A percentile compares a stretch with the other conserved stretches of the same genome.
These are phyloP conservation scores for Sarcophaga subvicina DNA, from an alignment of 2,888 invertebrate genomes.

Conservation along the genomic window DNA sequence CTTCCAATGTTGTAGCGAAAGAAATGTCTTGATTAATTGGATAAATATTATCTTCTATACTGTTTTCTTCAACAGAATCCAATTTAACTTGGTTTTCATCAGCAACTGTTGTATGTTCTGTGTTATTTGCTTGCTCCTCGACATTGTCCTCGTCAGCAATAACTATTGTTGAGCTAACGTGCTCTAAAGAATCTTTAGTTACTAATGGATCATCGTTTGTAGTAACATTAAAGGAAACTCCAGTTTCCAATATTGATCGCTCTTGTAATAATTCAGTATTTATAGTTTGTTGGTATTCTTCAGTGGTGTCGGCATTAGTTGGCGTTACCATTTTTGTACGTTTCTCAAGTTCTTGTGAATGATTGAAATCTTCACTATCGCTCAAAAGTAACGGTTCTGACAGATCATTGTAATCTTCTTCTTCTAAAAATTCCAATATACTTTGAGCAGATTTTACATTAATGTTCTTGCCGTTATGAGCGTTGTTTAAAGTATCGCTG, in stretches of 20 bases:
- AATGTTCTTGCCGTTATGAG: no score
- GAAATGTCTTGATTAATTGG: neutral
- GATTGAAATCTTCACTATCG: constrained; percentile 60
- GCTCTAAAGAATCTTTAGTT: neutral
- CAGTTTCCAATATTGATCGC: constrained; percentile 35
- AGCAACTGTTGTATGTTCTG: neutral
- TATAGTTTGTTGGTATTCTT: neutral
- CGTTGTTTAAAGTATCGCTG: no score
- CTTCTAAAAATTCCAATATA: neutral
- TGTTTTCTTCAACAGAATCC: neutral
- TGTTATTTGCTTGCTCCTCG: neutral
- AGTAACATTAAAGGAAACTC: neutral
- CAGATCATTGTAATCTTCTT: constrained; percentile 50
- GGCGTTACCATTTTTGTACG: neutral
- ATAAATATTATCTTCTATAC: neutral
- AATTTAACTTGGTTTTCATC: neutral
- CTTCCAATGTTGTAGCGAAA: neutral
- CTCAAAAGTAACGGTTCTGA: constrained; percentile 60
- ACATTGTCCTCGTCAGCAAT: neutral
- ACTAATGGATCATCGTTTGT: constrained; percentile 42
- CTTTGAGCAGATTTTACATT: neutral
- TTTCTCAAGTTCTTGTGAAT: constrained; percentile 17
- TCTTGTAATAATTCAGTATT: constrained; percentile 17
- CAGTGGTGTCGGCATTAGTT: constrained; percentile 15
- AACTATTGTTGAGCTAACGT: neutral